These are phyloP conservation scores for Poeciliopsis occidentalis DNA, from an alignment of 2,113 vertebrate species.

Conservation along the genomic window DNA sequence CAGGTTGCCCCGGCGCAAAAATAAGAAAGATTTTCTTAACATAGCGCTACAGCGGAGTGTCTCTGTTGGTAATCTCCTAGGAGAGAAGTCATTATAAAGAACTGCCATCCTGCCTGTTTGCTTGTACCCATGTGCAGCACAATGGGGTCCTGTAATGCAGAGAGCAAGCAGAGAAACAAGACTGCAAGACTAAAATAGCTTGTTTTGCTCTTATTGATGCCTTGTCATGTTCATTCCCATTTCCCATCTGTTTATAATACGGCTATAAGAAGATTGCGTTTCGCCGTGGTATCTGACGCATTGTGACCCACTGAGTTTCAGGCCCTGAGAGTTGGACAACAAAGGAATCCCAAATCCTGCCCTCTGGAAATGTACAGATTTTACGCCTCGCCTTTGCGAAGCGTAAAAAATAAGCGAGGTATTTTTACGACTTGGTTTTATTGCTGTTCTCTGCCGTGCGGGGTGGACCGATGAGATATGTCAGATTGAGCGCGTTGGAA, in stretches of 20 bases:
- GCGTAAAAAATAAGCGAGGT: no score
- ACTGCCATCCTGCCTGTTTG: slow-evolving; percentile 30
- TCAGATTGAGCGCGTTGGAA: not conserved
- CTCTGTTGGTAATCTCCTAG: slow-evolving; percentile 44
- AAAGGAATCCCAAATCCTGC: slow-evolving; percentile 32
- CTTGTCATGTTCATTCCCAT: slow-evolving; percentile 44
- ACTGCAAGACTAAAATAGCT: slow-evolving; percentile 37
- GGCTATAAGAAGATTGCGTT: slow-evolving; percentile 44
- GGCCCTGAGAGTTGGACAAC: slow-evolving; percentile 16
- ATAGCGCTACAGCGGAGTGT: slow-evolving; percentile 23
- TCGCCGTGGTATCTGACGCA: slow-evolving; percentile 16
- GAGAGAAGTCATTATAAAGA: slow-evolving; percentile 41
- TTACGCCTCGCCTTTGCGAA: slow-evolving; percentile 41
- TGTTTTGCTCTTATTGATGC: slow-evolving; percentile 46
- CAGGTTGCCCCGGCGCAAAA: not conserved
- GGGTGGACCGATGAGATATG: slow-evolving; percentile 3
- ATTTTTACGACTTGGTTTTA: not conserved
- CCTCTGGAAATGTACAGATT: slow-evolving; percentile 40
- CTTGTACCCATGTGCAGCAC: slow-evolving; percentile 37
- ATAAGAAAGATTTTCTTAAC: slow-evolving; percentile 39
- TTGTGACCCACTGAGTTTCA: slow-evolving; percentile 33
- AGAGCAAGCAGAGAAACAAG: slow-evolving; percentile 17
- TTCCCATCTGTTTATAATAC: slow-evolving; percentile 39
- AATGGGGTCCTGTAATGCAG: slow-evolving; percentile 38
- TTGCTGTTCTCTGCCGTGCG: not conserved